Conservation (phyloP, 2,888 invertebrate species). For the Mayetiola destructor region DNA sequence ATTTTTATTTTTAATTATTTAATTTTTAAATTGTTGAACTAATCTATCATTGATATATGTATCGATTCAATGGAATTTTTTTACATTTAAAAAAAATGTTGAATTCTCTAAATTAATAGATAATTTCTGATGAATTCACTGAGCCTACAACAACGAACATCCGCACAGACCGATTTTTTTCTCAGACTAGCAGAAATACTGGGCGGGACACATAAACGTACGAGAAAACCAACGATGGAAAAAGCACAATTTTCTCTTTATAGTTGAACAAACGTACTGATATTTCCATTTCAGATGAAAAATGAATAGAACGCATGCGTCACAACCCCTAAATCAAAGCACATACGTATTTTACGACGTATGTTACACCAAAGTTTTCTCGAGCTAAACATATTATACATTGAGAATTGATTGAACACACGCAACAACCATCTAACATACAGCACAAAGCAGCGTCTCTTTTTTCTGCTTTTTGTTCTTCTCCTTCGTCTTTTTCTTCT, state of each 20-base stretch:
- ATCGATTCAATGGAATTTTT: no score
- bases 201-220: conserved; percentile 25
- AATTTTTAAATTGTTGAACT: neutral
- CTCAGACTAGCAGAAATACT: conserved; percentile 22
- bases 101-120: neutral
- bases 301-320: neutral
- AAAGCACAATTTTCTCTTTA: conserved; percentile 8
- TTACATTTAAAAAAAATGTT: no score
- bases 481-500: no score
- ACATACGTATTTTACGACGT: neutral
- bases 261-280: neutral
- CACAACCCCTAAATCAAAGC: conserved; percentile 6
- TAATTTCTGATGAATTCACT: neutral
- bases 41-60: no score
- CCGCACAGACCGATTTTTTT: conserved; percentile 19
- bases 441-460: no score
- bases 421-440: neutral
- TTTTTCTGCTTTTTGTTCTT: no score
- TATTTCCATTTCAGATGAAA: conserved; percentile 4
- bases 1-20: neutral
- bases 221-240: no score
- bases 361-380: neutral
- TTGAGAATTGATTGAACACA: neutral
- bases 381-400: no score
- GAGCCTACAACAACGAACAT: conserved; percentile 10